Base-by-base conservation (phyloP, 2,797 vertebrate species). In the Hydrocynus forskahlii region DNA sequence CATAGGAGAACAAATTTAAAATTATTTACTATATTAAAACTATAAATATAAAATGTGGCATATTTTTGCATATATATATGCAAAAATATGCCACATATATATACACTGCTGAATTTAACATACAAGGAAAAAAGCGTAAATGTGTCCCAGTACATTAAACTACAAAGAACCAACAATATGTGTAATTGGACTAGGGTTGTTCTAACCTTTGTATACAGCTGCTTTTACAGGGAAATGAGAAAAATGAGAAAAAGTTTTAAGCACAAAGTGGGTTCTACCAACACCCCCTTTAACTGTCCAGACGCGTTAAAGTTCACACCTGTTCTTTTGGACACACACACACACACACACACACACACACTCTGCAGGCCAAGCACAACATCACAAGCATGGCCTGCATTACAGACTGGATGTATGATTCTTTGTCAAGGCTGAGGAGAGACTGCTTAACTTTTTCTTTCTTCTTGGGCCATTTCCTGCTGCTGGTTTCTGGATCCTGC, bases 401-500 rank as follows among this genome's bases (percentile, higher is more conserved):
- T 71, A 38, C 23, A 76, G 62, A 79, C 19, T 76, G 80, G 48
- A 78, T 63, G 54, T 60, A 69, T 54, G 62, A 38, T 79, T 74
- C 16, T 73, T 59, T 85, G 52, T 71, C 72, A 85, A 75, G 76
- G 48, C 74, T 84, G 77, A 86, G 74, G 75, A 83, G 68, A 85
- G 63, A 57, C 64, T 75, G 23, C 81, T 80, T 88, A 75, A 86
- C 48, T 8, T 79, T 55, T 88, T 86, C 89, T 88, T 87, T 87
- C 72, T 89, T 92, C 86, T 86, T 88, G 72, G 86, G 76, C 83
- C 81, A 92, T 76, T 89, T 90, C 78, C 89, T 89, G 78, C 85
- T 91, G 2, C 80, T 87, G 59, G 85, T 83, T 80, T 91, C 87
- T 86, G 94, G 90, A 92, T 88, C 82, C 4, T 95, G 89, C 88